Evolutionary conservation across 2,797 vertebrate species (phyloP), one percentile per base, ranked within the genome.

Genomic region (Tangara arthus): DNA sequence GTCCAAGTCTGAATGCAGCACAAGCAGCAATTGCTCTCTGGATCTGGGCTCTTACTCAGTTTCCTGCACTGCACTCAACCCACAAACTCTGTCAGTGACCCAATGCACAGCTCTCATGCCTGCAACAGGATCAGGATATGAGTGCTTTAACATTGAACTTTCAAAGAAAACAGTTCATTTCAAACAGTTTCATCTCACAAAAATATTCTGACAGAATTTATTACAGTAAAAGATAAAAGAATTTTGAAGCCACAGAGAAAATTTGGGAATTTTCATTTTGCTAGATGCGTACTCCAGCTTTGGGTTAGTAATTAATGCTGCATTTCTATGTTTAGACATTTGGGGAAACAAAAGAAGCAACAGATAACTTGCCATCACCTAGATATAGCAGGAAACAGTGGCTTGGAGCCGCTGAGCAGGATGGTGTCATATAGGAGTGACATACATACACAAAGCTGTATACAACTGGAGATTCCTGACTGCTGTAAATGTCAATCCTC

Each of bases 401-500:
- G 41, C 47, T 77, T 79, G 56, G 85, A 87, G 70, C 81, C 49
- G 52, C 63, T 77, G 41, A 60, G 91, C 63, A 88, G 73, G 60
- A 61, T n/a, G 50, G 93, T 89, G 70, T 90, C 86, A 80, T 34
- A 64, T 0, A 82, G 63, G 63, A 91, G 64, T 71, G 93, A 95
- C 95, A 91, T 24, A 84, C 20, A 68, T 11, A 89, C 70, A 82
- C 80, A 79, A 89, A 93, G 73, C 73, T 87, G 70, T 87, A 73
- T n/a, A 93, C 39, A 53, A 44, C 83, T 82, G 71, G 77, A 90
- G 87, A 95, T 68, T 76, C 88, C 84, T 80, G 78, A 92, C 75
- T 65, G 81, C 79, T 79, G 63, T 37, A 96, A 97, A 94, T 71
- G 71, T 82, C 80, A 88, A 32, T 90, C 59, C 61, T 88, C 89